A percentile compares a stretch with the other conserved stretches of the same genome.
Conservation (phyloP, 2,888 invertebrate species). For the Drosophila paracracens region DNA sequence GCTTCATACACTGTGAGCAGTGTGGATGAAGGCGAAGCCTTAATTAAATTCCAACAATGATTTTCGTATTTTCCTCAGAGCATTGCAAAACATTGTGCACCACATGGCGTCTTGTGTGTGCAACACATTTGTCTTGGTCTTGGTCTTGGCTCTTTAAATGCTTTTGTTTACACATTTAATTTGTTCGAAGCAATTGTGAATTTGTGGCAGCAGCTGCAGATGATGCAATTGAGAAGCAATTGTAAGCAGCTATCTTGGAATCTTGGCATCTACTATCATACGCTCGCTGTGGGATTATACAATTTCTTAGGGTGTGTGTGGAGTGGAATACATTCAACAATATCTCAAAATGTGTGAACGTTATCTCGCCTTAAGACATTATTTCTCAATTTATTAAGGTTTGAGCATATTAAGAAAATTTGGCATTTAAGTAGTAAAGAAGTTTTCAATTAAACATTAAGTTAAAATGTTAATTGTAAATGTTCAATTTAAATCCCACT, state of each 20-base stretch:
- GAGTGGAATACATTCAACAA: background rate
- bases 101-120: slow-evolving; percentile 67
- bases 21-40: slow-evolving; percentile 15
- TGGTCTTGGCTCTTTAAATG: slow-evolving; percentile 23
- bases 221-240: slow-evolving; percentile 14
- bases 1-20: slow-evolving; percentile 25
- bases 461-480: background rate
- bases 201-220: slow-evolving; percentile 15
- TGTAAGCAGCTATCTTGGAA: background rate
- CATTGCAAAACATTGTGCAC: slow-evolving; percentile 35
- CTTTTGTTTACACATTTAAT: slow-evolving; percentile 27
- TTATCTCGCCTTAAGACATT: background rate
- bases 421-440: background rate
- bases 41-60: slow-evolving; percentile 76
- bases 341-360: background rate
- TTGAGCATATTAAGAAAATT: background rate
- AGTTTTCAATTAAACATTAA: background rate
- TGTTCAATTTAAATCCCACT: background rate
- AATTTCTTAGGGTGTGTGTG: background rate
- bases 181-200: slow-evolving; percentile 16
- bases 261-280: background rate
- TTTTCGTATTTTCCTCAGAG: slow-evolving; percentile 54
- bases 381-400: background rate
- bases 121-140: slow-evolving; percentile 20
- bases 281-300: background rate